Base-by-base conservation (phyloP, 2,888 invertebrate genomes). In the Phania funesta region DNA sequence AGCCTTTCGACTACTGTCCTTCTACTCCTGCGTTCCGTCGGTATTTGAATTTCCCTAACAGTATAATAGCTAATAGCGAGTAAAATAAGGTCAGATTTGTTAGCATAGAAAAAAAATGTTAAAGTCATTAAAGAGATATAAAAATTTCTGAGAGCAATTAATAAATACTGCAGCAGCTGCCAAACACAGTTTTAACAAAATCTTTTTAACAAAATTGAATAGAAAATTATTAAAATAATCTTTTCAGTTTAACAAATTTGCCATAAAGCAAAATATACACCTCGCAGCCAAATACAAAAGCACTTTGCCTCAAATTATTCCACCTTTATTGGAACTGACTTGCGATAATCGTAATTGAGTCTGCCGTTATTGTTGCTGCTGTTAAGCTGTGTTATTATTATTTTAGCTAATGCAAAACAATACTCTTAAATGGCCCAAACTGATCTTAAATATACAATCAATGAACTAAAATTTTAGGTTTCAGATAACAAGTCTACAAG, bases 391-490 rank as follows among this genome's bases (percentile, higher is more conserved):
- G 5, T 60, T 24, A 7, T 26, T 62, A 16, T 32, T 64, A 48
- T 46, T 7, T 13, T 29, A 7, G 7, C 4, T 29, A 41, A 32
- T 46, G 13, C 3, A 32, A 48, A 44, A 62, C 44, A 32, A 32
- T 64, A 44, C 16, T 16, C 35, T n/a, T 13, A n/a, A 38, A 13
- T 38, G 29, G 13, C 13, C 18, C 8, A 48, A 35, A 32, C 29
- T 32, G 16, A 29, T 18, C 18, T 20, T 13, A 13, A 46, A 8
- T 48, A 32, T n/a, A 16, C 13, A 52, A 41, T 41, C 52, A 54
- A 7, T 26, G n/a, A n/a, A 8, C 24, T 13, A 26, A 52, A 52
- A 54, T 52, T 67, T 54, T 54, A 13, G 41, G 26, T 67, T 67
- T 54, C 26, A 41, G 38, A 52, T 54, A 41, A 52, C 20, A 24